These are phyloP conservation scores for Hipparchia semele DNA, from an alignment of 2,888 invertebrate genomes.

Conservation along the genomic window DNA sequence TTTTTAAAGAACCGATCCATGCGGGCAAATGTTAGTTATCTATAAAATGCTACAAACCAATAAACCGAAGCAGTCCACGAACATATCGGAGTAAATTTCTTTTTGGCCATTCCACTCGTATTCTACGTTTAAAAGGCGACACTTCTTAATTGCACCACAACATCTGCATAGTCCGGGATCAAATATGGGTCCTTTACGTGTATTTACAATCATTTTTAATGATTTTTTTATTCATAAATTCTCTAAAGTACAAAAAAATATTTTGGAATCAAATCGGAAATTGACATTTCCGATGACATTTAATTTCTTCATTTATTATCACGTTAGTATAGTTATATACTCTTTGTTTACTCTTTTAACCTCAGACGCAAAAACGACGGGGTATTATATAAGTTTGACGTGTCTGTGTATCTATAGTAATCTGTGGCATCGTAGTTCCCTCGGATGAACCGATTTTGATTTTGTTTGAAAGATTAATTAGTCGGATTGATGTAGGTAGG, in stretches of 20 bases:
- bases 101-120: slow-evolving; percentile 64
- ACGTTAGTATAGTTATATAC: too few species aligned
- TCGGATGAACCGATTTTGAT: too few species aligned
- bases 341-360: too few species aligned
- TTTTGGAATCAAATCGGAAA: not conserved
- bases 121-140: slow-evolving; percentile 66
- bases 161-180: slow-evolving; percentile 68
- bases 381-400: too few species aligned
- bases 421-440: too few species aligned
- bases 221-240: slow-evolving; percentile 15
- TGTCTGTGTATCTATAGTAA: too few species aligned
- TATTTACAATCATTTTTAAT: slow-evolving; percentile 34
- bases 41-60: slow-evolving; percentile 52
- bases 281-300: too few species aligned
- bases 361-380: too few species aligned
- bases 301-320: too few species aligned
- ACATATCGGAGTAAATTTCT: slow-evolving; percentile 70
- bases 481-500: too few species aligned
- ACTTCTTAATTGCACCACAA: slow-evolving; percentile 67
- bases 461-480: too few species aligned
- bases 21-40: not conserved
- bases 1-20: not conserved
- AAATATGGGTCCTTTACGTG: slow-evolving; percentile 61
- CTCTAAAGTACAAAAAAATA: not conserved
- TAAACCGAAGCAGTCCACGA: slow-evolving; percentile 71